Conservation (phyloP, 2,797 vertebrate genomes). For the Chaenodraco wilsoni region DNA sequence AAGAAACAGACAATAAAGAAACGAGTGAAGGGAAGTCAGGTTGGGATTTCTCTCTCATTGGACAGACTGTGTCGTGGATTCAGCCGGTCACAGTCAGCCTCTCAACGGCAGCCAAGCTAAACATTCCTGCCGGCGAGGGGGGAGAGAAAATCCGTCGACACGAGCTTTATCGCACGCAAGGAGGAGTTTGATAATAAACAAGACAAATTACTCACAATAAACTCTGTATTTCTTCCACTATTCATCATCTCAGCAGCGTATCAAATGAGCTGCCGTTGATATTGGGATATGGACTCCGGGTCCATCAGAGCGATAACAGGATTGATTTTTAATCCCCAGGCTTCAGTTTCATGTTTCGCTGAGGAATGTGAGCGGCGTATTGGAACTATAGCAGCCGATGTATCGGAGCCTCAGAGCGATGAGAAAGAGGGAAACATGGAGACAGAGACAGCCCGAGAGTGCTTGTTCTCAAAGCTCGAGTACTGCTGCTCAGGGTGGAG, state of each 20-base stretch:
- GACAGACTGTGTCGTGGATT: slow-evolving; percentile 47
- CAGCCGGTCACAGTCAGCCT: slow-evolving; percentile 41
- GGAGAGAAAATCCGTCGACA: slow-evolving; percentile 14
- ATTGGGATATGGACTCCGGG: slow-evolving; percentile 3
- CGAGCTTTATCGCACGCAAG: slow-evolving; percentile 47
- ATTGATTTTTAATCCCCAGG: slow-evolving; percentile 34
- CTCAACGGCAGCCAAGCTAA: slow-evolving; percentile 62
- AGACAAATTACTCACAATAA: slow-evolving; percentile 62
- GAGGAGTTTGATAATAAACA: slow-evolving; percentile 60
- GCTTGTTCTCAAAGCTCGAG: slow-evolving; percentile 72
- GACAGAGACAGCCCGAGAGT: slow-evolving; percentile 36
- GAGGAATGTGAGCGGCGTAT: slow-evolving; percentile 37
- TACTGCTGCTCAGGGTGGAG: slow-evolving; percentile 66
- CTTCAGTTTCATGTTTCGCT: slow-evolving; percentile 43
- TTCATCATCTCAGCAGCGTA: slow-evolving; percentile 53
- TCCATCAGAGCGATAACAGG: slow-evolving; percentile 38
- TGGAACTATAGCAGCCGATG: slow-evolving; percentile 23
- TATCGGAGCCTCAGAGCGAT: slow-evolving; percentile 26
- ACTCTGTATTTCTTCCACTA: slow-evolving; percentile 50
- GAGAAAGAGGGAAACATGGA: slow-evolving; percentile 15
- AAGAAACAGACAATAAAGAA: slow-evolving; percentile 42
- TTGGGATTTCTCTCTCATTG: slow-evolving; percentile 28
- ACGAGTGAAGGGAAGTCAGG: slow-evolving; percentile 29
- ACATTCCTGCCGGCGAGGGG: slow-evolving; percentile 40
- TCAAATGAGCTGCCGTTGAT: slow-evolving; percentile 14